phyloP scores from a whole-genome alignment of 2,113 vertebrate genomes.

The Sciurus niger region DNA sequence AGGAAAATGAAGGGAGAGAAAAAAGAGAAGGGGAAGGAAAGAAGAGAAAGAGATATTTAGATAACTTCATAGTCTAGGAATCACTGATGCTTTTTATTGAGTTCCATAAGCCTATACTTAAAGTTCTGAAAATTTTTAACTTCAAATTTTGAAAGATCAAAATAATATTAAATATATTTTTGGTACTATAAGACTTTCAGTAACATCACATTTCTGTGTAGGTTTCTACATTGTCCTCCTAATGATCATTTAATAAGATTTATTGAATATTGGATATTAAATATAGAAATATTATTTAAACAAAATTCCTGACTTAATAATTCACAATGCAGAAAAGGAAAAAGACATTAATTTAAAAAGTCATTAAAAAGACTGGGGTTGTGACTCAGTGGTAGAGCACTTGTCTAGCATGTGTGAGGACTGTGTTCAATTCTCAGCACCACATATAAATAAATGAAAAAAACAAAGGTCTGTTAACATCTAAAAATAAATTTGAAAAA shows the following conservation, averaged over 20 bases:
- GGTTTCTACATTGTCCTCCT: not conserved
- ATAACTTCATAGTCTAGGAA: not conserved
- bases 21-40: not conserved
- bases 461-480: too few relatives aligned
- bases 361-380: too few relatives aligned
- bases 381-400: too few relatives aligned
- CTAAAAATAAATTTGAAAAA: not conserved
- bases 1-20: not conserved
- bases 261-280: not conserved
- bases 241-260: conserved; percentile 6
- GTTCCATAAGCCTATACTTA: not conserved
- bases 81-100: not conserved
- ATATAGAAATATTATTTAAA: not conserved
- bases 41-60: not conserved
- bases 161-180: not conserved
- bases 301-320: not conserved
- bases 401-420: too few relatives aligned
- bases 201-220: not conserved
- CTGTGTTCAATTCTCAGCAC: too few relatives aligned
- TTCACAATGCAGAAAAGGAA: not conserved
- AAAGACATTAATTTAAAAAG: not conserved
- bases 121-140: not conserved
- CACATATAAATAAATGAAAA: too few relatives aligned
- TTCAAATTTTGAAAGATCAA: conserved; percentile 17
- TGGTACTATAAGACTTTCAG: not conserved